A percentile compares a stretch with the other conserved stretches of the same genome.
phyloP scores from a whole-genome alignment of 1,140 invertebrate species.

The Atta colombica region DNA sequence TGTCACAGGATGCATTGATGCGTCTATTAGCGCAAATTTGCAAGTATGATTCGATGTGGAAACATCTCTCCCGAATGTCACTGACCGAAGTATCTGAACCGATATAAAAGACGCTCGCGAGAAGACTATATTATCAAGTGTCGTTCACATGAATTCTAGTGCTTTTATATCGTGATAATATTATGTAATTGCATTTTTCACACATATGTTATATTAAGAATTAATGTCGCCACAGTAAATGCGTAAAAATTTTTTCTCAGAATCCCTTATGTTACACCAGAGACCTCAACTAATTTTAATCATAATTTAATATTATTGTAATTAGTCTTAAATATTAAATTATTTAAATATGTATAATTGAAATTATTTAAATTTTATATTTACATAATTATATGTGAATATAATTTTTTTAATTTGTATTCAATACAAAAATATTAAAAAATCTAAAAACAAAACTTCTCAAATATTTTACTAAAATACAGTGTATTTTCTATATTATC shows the following conservation, averaged over 20 bases:
- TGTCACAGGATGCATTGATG: constrained; percentile 81
- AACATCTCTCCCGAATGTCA: constrained; percentile 63
- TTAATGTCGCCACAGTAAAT: background rate
- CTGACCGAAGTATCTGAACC: constrained; percentile 38
- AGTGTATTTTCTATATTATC: background rate
- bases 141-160: constrained; percentile 25
- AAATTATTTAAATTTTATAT: background rate
- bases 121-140: constrained; percentile 18
- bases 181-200: constrained; percentile 9
- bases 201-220: background rate
- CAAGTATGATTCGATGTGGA: constrained; percentile 82
- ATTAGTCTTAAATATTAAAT: constrained; percentile 15
- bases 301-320: background rate
- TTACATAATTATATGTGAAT: background rate
- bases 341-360: background rate
- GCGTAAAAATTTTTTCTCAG: background rate
- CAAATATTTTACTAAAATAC: background rate
- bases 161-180: background rate
- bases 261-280: background rate
- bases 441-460: background rate
- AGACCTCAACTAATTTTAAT: background rate
- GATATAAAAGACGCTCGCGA: constrained; percentile 12
- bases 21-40: constrained; percentile 83
- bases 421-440: background rate
- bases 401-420: background rate